Base-by-base conservation (phyloP, 2,888 invertebrate species). In the Mimachlamys varia region DNA sequence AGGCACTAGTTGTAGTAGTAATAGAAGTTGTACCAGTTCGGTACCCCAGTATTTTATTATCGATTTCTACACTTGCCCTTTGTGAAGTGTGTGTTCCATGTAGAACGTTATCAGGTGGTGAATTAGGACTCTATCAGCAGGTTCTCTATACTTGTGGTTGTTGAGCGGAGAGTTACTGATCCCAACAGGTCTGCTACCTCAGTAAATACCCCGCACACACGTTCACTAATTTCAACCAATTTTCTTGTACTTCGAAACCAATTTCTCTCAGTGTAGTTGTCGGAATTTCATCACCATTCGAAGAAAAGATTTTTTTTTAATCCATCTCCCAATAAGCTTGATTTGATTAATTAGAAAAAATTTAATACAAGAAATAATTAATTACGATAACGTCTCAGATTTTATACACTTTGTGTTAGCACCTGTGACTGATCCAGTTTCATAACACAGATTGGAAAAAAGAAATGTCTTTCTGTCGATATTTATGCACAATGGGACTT, bases 41-140 rank as follows among this genome's bases (percentile, higher is more conserved):
- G 17, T 76, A 76, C 76, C 76, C 76, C 76, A 76, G 76, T 76
- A 76, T 76, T 76, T 76, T 76, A 76, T 76, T 76, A 76, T 76
- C 76, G 76, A 76, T 76, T 76, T 76, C 76, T 76, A 27, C 22
- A 33, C 76, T 33, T 27, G 76, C 76, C 76, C 76, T 76, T 76
- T 76, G 76, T 76, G 76, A 76, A 76, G 76, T 76, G 76, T 76
- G 76, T 76, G 76, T 76, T 76, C 76, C 76, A 76, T 76, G 76
- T 33, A 76, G 76, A 33, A 76, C 76, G 33, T 76, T 76, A 76
- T 76, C 76, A 76, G 76, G 76, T 76, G 76, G 33, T 33, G 76
- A 76, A 76, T 76, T 76, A 44, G 10, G 62, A 33, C 33, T 33
- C 76, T 76, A 76, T 76, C 76, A 76, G 33, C 33, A 33, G 33